Evolutionary conservation across 1,140 invertebrate genomes (phyloP).

Genomic region (Pseudoatta argentina): DNA sequence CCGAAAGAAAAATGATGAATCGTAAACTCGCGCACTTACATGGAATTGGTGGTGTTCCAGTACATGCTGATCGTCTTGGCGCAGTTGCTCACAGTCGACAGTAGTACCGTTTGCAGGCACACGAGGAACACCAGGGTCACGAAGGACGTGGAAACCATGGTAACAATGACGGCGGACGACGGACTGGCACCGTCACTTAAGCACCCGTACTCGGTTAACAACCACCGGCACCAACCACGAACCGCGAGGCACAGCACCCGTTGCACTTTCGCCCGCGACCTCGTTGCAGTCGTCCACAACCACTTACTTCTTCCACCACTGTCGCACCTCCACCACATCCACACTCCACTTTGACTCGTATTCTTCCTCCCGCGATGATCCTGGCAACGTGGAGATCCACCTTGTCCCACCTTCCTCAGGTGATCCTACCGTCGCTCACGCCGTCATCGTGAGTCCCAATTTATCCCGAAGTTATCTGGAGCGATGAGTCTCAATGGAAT

Average conservation of each 20-base stretch:
- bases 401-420: neutral
- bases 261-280: slow-evolving; percentile 63
- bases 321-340: slow-evolving; percentile 82
- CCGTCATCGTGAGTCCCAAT: slow-evolving; percentile 10
- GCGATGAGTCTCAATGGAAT: neutral
- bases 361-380: neutral
- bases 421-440: slow-evolving; percentile 10
- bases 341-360: slow-evolving; percentile 69
- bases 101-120: slow-evolving; percentile 92
- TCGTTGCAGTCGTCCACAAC: slow-evolving; percentile 73
- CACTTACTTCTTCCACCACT: slow-evolving; percentile 78
- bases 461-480: neutral
- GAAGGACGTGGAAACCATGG: slow-evolving; percentile 88
- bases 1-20: neutral
- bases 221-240: slow-evolving; percentile 24
- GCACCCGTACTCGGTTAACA: slow-evolving; percentile 72
- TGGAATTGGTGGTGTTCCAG: slow-evolving; percentile 94
- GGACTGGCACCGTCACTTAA: slow-evolving; percentile 76
- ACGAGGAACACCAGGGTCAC: slow-evolving; percentile 91
- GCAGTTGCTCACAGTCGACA: slow-evolving; percentile 91
- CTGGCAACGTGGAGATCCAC: neutral
- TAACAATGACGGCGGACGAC: slow-evolving; percentile 80
- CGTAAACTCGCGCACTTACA: slow-evolving; percentile 86
- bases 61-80: slow-evolving; percentile 94
- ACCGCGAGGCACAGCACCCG: slow-evolving; percentile 12